These are phyloP conservation scores for Anabacerthia variegaticeps DNA, from an alignment of 2,797 vertebrate species.

Conservation along the genomic window DNA sequence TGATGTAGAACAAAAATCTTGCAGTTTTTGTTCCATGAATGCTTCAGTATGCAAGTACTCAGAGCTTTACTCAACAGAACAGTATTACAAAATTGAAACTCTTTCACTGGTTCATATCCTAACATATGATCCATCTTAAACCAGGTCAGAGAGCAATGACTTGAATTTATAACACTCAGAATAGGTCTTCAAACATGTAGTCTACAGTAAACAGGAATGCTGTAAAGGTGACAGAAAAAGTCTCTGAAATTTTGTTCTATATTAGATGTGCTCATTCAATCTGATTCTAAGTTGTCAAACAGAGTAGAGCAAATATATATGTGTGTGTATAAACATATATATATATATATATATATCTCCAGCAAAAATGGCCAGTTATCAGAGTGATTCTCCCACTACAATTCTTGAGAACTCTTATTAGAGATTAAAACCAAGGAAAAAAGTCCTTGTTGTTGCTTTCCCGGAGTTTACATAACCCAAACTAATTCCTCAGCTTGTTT, in stretches of 20 bases:
- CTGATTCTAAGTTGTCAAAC: neutral
- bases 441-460: neutral
- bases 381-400: neutral
- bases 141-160: neutral
- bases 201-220: fast-evolving
- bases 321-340: no score
- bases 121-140: neutral
- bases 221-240: neutral
- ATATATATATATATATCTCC: neutral
- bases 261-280: neutral
- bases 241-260: neutral
- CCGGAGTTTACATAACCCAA: neutral
- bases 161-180: neutral
- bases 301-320: neutral
- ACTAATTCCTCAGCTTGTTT: neutral
- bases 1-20: neutral
- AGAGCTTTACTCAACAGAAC: neutral
- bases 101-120: neutral
- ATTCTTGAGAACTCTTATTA: neutral
- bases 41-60: neutral
- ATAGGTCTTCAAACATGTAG: neutral
- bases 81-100: neutral
- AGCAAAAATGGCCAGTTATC: neutral
- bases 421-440: neutral
- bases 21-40: neutral